phyloP scores from a whole-genome alignment of 23 tunicate genomes.

The Clavelina lepadiformis region DNA sequence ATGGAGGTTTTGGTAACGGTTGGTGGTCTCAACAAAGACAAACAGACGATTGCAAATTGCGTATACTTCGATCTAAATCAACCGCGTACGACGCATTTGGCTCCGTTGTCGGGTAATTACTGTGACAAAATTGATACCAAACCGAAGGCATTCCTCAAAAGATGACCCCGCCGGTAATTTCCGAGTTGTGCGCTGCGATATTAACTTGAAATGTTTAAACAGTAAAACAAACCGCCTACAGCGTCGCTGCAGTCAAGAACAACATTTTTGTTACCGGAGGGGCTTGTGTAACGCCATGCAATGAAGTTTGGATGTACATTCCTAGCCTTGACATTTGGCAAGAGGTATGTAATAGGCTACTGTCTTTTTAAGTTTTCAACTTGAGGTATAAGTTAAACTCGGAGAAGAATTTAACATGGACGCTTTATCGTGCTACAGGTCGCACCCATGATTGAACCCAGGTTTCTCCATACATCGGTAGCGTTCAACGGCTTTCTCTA shows the following conservation, averaged over 20 bases:
- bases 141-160: no score
- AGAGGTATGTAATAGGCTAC: conserved; percentile 69
- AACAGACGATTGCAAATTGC: conserved; percentile 60
- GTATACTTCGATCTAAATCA: conserved; percentile 64
- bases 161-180: no score
- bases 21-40: conserved; percentile 92
- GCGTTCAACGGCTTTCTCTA: conserved; percentile 69
- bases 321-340: conserved; percentile 89
- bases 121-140: no score
- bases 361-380: no score
- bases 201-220: no score
- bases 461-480: conserved; percentile 85
- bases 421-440: conserved; percentile 32
- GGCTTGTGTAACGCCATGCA: conserved; percentile 29
- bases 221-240: conserved; percentile 81
- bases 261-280: conserved; percentile 89
- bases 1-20: conserved; percentile 72
- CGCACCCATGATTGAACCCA: conserved; percentile 70
- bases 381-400: no score
- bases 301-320: conserved; percentile 87
- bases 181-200: no score
- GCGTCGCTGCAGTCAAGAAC: conserved; percentile 94
- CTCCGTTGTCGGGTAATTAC: conserved; percentile 46
- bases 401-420: no score
- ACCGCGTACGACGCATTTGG: conserved; percentile 29